Base-by-base conservation (phyloP, 2,888 invertebrate genomes). In the Leuctra nigra region DNA sequence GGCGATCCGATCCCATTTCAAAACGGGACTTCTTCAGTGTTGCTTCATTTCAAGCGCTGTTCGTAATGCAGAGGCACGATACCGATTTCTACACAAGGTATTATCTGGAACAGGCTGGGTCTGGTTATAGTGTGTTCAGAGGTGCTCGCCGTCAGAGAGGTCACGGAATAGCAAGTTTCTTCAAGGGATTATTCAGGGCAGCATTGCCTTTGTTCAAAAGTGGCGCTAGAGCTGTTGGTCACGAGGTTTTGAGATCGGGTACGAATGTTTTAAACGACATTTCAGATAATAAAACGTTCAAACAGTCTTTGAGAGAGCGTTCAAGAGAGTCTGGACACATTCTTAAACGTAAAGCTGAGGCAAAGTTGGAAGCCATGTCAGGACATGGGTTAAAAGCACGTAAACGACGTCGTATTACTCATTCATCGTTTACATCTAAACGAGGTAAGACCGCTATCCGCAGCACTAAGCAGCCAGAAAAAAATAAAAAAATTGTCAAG, bases 141-240 rank as follows among this genome's bases (percentile, higher is more conserved):
- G 59, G 59, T 35, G 41, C 58, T 18, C 38, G 16, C 25, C 46
- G 57, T 44, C 59, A 59, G 47, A 36, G 47, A 46, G 58, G 58
- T 18, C 58, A 62, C 52, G 58, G 63, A 11, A 55, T 60, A 16
- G 59, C 59, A 18, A 54, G 56, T 36, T 61, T 63, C 48, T 50
- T 61, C 2, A 59, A 58, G 0, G 62, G 62, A 36, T 18, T 59
- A n/a, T 57, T n/a, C n/a, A n/a, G n/a, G n/a, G n/a, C n/a, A n/a
- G n/a, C n/a, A n/a, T n/a, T n/a, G n/a, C n/a, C n/a, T n/a, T n/a
- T n/a, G n/a, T n/a, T n/a, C n/a, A n/a, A n/a, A n/a, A n/a, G n/a
- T n/a, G n/a, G n/a, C n/a, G 58, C 53, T 13, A 41, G 16, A 14
- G 56, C 58, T 18, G 36, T 58, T n/a, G 56, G 58, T 4, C 4